Conservation (phyloP, 2,797 vertebrate genomes). For the Squalus acanthias region DNA sequence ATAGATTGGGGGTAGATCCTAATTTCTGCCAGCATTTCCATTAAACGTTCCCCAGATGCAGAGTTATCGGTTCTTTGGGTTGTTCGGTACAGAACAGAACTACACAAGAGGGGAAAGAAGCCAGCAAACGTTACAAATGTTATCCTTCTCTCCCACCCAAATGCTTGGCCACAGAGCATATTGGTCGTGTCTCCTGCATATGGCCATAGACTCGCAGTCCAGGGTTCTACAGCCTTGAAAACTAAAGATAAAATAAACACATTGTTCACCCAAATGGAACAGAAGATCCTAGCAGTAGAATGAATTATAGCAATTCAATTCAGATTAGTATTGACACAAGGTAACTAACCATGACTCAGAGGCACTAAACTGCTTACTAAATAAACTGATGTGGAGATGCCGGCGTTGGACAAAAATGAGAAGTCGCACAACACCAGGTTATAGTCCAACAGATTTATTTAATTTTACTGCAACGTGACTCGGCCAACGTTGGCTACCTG, state of each 20-base stretch:
- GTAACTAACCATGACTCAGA: not conserved
- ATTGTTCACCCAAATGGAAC: not conserved
- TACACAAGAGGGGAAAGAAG: not conserved
- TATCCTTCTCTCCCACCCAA: not conserved
- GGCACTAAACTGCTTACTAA: not conserved
- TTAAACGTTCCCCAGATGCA: not conserved
- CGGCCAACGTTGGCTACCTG: too few relatives aligned
- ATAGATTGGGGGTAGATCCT: not conserved
- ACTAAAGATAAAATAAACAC: not conserved
- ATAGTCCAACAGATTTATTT: too few relatives aligned
- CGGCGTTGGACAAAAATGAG: too few relatives aligned
- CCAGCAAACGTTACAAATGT: not conserved
- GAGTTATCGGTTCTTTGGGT: not conserved
- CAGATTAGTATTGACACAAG: not conserved
- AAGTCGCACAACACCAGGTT: too few relatives aligned
- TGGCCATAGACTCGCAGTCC: not conserved
- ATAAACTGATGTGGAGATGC: too few relatives aligned
- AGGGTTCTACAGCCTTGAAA: not conserved
- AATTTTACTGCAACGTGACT: too few relatives aligned
- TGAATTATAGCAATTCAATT: not conserved
- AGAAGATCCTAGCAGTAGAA: not conserved
- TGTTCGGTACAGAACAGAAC: not conserved
- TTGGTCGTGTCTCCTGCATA: not conserved
- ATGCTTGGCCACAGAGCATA: not conserved
- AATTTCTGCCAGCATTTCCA: not conserved